Conservation (phyloP, 2,113 vertebrate species). For the Montifringilla adamsi region DNA sequence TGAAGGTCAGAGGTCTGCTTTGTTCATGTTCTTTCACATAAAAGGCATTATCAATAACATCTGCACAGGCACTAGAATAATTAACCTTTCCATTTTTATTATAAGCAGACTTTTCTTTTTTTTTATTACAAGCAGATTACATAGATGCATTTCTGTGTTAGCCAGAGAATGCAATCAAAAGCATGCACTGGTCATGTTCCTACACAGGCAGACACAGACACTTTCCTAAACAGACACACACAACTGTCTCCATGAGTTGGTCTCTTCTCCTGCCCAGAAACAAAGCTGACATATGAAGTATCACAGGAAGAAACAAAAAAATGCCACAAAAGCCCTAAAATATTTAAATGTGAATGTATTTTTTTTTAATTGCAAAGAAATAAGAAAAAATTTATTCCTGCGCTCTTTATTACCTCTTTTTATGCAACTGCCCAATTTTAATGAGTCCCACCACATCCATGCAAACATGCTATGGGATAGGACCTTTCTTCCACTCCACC, state of each 20-base stretch:
- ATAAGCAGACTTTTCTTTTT: background rate
- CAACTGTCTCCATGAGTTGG: background rate
- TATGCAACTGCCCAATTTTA: background rate
- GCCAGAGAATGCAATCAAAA: background rate
- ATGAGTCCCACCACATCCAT: background rate
- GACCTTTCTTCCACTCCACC: background rate
- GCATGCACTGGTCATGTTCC: background rate
- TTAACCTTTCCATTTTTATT: background rate
- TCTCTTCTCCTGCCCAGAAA: background rate
- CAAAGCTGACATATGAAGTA: background rate
- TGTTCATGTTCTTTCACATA: background rate
- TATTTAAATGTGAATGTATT: background rate
- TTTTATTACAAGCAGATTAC: background rate
- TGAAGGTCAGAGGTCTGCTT: background rate
- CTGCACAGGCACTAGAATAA: background rate
- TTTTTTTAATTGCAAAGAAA: background rate
- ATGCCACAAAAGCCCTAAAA: background rate
- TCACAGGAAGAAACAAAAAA: background rate
- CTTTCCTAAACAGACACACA: background rate
- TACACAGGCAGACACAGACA: background rate
- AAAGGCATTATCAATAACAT: background rate
- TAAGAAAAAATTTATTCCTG: background rate
- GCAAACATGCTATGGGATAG: rapidly evolving
- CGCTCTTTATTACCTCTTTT: background rate
- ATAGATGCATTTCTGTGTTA: background rate